phyloP scores from a whole-genome alignment of 1,140 invertebrate genomes.

The Elysia chlorotica region DNA sequence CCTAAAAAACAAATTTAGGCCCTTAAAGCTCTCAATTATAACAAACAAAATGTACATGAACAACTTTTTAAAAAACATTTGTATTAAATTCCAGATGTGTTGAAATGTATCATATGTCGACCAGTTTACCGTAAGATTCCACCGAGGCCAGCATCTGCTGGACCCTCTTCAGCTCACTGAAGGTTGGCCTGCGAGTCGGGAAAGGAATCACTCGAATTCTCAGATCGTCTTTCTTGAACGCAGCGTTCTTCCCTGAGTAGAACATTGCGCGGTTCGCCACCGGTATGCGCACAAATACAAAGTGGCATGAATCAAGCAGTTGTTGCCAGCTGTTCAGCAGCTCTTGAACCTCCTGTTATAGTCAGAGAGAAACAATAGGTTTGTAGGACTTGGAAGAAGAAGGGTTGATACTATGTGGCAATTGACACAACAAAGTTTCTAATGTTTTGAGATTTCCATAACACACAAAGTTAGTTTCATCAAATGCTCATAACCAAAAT shows the following conservation, averaged over 20 bases:
- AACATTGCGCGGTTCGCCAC: constrained; percentile 74
- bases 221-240: constrained; percentile 73
- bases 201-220: constrained; percentile 80
- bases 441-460: no score
- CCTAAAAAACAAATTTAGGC: constrained; percentile 2
- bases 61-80: no score
- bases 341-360: constrained; percentile 82
- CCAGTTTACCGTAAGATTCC: constrained; percentile 71
- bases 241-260: constrained; percentile 76
- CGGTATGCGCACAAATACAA: constrained; percentile 81
- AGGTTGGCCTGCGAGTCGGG: constrained; percentile 80
- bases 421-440: no score
- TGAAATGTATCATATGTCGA: no score
- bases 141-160: constrained; percentile 74
- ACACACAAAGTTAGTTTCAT: no score
- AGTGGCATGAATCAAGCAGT: constrained; percentile 72
- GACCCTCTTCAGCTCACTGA: constrained; percentile 79
- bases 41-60: not conserved
- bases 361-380: no score
- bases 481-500: no score
- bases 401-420: no score
- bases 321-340: constrained; percentile 73
- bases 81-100: no score
- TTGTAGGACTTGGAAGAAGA: no score
- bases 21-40: no score